Conservation (phyloP, 92 coral and sea anemone species). For the Porites evermanni region DNA sequence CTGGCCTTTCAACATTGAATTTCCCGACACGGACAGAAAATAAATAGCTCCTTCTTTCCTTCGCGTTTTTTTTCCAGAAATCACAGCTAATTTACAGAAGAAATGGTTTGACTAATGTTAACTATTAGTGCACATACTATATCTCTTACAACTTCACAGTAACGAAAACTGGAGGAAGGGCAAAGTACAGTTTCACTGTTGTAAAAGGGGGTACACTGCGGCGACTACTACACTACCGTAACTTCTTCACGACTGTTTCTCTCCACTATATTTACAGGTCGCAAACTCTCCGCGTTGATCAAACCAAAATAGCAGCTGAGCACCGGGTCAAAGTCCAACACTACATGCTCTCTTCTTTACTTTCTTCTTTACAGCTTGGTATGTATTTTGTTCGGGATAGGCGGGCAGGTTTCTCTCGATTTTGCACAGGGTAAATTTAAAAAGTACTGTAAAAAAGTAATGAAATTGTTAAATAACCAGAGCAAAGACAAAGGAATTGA, state of each 20-base stretch:
- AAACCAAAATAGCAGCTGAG: not conserved
- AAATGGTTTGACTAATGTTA: not conserved
- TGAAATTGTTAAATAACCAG: not conserved
- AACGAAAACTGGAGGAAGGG: too few species aligned
- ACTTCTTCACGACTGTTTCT: not conserved
- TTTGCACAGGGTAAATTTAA: not conserved
- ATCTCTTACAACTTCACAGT: too few species aligned
- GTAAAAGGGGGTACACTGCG: too few species aligned
- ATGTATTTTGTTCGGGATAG: too few species aligned
- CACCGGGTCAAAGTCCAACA: not conserved
- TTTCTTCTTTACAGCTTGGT: not conserved
- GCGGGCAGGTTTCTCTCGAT: not conserved
- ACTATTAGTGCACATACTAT: not conserved
- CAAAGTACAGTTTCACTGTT: too few species aligned
- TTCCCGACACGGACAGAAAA: slow-evolving; percentile 26
- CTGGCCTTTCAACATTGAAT: not conserved
- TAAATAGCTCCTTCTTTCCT: slow-evolving; percentile 37
- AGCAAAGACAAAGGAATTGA: too few species aligned
- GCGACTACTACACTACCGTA: too few species aligned
- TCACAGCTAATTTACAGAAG: slow-evolving; percentile 16
- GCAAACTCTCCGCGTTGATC: not conserved
- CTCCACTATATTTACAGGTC: not conserved
- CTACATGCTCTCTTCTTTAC: not conserved
- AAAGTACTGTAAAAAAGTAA: not conserved
- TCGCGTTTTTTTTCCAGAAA: slow-evolving; percentile 13